Conservation (phyloP, 2,888 invertebrate species). For the Candidula unifasciata region DNA sequence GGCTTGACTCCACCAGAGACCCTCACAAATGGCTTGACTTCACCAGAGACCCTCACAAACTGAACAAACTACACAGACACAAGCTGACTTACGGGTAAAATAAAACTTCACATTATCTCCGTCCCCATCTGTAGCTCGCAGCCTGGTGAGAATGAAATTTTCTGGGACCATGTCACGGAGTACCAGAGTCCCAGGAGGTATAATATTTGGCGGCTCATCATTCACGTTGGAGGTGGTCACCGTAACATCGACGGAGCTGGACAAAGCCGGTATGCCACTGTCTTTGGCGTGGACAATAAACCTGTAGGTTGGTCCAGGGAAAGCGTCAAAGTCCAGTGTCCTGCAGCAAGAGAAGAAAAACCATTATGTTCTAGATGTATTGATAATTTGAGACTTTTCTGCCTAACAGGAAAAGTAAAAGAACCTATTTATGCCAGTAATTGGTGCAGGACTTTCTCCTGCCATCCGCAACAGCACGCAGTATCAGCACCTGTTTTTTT, state of each 20-base stretch:
- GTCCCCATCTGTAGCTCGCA: constrained; percentile 97
- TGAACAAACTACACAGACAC: background rate
- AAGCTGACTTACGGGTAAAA: constrained; percentile 72
- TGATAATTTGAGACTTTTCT: background rate
- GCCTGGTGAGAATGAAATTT: constrained; percentile 95
- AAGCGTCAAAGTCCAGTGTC: constrained; percentile 73
- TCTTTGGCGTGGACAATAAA: constrained; percentile 95
- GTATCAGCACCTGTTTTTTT: too few relatives aligned
- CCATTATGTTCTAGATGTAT: background rate
- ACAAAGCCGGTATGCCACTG: constrained; percentile 94
- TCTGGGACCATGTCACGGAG: constrained; percentile 65
- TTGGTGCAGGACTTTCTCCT: too few relatives aligned
- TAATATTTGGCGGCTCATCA: constrained; percentile 89
- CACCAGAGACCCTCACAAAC: too few relatives aligned
- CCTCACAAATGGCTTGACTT: too few relatives aligned
- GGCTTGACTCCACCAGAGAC: too few relatives aligned
- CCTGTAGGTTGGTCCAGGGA: constrained; percentile 83
- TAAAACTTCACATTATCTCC: constrained; percentile 96
- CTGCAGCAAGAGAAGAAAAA: constrained; percentile 5
- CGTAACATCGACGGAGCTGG: constrained; percentile 94
- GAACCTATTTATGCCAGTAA: too few relatives aligned
- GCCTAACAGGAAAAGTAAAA: background rate
- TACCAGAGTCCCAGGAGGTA: constrained; percentile 58
- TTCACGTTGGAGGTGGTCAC: constrained; percentile 98
- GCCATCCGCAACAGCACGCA: too few relatives aligned